Conservation (phyloP, 2,888 invertebrate species). For the Ormyrus thymus region DNA sequence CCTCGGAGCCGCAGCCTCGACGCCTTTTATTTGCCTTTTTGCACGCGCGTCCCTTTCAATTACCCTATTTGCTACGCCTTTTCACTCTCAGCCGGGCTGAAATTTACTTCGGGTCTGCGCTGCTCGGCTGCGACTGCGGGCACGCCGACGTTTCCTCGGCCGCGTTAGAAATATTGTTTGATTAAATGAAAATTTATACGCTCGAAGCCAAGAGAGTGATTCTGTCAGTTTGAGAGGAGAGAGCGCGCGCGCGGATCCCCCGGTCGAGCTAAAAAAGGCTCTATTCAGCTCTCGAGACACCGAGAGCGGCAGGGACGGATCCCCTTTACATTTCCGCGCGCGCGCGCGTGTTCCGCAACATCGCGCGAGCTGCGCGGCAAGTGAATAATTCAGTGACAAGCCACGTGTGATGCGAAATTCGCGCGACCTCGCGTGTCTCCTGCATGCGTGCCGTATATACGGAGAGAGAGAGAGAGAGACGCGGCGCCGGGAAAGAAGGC, state of each 20-base stretch:
- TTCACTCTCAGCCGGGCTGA: neutral
- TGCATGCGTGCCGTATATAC: constrained; percentile 9
- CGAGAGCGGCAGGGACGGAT: neutral
- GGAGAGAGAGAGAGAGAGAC: neutral
- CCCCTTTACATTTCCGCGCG: constrained; percentile 22
- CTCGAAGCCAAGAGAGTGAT: too few relatives aligned
- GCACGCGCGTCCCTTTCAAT: constrained; percentile 31
- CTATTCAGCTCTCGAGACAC: neutral
- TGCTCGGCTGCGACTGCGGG: too few relatives aligned
- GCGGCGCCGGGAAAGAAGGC: neutral
- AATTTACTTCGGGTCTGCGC: too few relatives aligned
- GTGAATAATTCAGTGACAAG: constrained; percentile 57
- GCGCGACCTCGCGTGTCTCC: constrained; percentile 51
- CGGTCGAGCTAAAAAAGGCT: constrained; percentile 13
- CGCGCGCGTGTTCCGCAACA: constrained; percentile 9
- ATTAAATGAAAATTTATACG: too few relatives aligned
- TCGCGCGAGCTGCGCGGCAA: neutral
- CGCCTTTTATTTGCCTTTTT: constrained; percentile 21
- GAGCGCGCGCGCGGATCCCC: neutral
- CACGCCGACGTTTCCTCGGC: too few relatives aligned
- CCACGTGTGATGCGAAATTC: neutral
- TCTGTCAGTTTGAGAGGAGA: neutral
- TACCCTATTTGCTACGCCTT: constrained; percentile 25
- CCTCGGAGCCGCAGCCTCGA: neutral
- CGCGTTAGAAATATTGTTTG: too few relatives aligned